Evolutionary conservation across 1,140 invertebrate species (phyloP).

Genomic region (Colletes gigas): DNA sequence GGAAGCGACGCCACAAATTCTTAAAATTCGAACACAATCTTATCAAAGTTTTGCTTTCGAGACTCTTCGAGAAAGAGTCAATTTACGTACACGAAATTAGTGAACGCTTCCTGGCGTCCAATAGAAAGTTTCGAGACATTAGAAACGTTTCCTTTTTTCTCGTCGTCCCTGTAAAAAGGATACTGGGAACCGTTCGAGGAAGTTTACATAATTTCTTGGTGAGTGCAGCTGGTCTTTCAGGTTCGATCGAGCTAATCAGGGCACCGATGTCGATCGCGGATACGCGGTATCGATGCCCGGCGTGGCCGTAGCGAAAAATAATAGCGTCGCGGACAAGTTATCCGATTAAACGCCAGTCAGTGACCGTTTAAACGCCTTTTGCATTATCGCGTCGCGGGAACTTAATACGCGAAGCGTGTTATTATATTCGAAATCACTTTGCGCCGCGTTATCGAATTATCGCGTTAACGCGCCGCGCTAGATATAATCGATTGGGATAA

Average conservation of each 20-base stretch:
- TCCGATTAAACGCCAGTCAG: conserved; percentile 56
- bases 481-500: conserved; percentile 60
- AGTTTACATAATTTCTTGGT: conserved; percentile 10
- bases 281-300: background rate
- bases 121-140: too few relatives aligned
- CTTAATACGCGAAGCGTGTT: conserved; percentile 58
- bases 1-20: too few relatives aligned
- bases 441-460: conserved; percentile 56
- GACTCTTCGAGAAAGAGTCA: too few relatives aligned
- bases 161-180: too few relatives aligned
- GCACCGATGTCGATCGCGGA: conserved; percentile 16
- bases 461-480: conserved; percentile 35
- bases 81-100: too few relatives aligned
- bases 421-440: conserved; percentile 64
- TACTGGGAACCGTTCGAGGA: background rate
- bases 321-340: conserved; percentile 35
- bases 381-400: conserved; percentile 45
- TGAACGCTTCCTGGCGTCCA: too few relatives aligned
- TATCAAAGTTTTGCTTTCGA: too few relatives aligned
- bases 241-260: conserved; percentile 17
- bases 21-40: too few relatives aligned
- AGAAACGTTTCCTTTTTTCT: too few relatives aligned
- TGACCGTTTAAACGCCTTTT: conserved; percentile 57
- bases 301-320: conserved; percentile 43
- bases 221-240: background rate